phyloP scores from a whole-genome alignment of 2,888 invertebrate species.

The Andrena bucephala region DNA sequence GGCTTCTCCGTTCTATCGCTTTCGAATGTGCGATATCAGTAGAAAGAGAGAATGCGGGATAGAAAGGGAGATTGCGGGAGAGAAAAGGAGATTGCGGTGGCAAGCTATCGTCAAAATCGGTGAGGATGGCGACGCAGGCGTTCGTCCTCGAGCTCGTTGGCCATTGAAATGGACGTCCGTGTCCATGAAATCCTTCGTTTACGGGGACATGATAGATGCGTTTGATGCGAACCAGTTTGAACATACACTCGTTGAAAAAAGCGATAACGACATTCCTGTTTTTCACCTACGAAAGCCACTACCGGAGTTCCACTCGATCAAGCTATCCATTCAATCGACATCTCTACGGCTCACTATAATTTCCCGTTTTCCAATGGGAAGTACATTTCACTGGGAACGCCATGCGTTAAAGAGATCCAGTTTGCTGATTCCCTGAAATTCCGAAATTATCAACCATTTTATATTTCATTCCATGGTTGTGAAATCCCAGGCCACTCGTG shows the following conservation, averaged over 20 bases:
- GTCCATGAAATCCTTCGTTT: constrained; percentile 65
- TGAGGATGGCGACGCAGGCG: constrained; percentile 13
- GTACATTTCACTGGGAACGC: not conserved
- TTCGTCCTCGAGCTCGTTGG: constrained; percentile 45
- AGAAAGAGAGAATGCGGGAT: constrained; percentile 25
- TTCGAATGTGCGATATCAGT: constrained; percentile 37
- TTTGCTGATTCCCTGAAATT: not conserved
- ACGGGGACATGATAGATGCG: constrained; percentile 68
- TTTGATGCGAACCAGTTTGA: constrained; percentile 61
- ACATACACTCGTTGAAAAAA: constrained; percentile 54
- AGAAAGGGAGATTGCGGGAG: constrained; percentile 32
- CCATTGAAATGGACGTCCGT: constrained; percentile 56
- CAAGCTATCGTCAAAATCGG: constrained; percentile 56
- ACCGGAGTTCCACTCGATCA: constrained; percentile 26
- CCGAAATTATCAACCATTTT: too few species aligned
- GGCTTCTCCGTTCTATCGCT: constrained; percentile 36
- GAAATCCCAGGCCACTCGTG: not conserved
- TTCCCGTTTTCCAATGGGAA: not conserved
- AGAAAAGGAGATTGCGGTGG: constrained; percentile 45
- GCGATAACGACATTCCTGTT: constrained; percentile 60
- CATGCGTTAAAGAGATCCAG: not conserved
- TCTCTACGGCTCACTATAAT: constrained; percentile 21
- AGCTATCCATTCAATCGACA: constrained; percentile 33
- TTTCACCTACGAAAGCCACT: constrained; percentile 48
- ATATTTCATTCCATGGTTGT: not conserved